Percentiles rank a stretch among this genome's conserved stretches.
phyloP scores from a whole-genome alignment of 2,888 invertebrate species.

The Priocnemis perturbator region DNA sequence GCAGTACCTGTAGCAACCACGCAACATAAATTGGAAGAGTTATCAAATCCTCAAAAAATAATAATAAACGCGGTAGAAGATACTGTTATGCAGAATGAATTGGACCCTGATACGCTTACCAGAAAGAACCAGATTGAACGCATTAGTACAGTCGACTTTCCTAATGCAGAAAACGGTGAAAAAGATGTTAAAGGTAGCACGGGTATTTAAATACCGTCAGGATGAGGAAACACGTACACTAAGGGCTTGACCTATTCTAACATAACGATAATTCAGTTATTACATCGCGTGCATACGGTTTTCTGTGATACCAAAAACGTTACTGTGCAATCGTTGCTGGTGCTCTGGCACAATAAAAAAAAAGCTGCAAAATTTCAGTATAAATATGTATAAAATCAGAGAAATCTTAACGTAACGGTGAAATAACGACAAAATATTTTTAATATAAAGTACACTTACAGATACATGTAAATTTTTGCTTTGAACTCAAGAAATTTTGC shows the following conservation, averaged over 20 bases:
- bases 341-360: conserved; percentile 46
- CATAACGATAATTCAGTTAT: conserved; percentile 40
- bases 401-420: not conserved
- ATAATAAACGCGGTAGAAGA: too few species aligned
- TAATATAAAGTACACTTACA: conserved; percentile 2
- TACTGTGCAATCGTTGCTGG: conserved; percentile 46
- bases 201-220: conserved; percentile 31
- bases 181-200: conserved; percentile 10
- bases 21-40: not conserved
- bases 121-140: too few species aligned
- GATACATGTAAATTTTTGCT: not conserved
- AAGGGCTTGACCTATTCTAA: conserved; percentile 38
- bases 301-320: conserved; percentile 64
- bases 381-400: conserved; percentile 6
- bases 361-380: conserved; percentile 21
- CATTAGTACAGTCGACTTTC: too few species aligned
- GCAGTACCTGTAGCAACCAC: conserved; percentile 5
- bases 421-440: not conserved
- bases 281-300: conserved; percentile 57
- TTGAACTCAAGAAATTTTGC: not conserved
- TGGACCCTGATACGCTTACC: too few species aligned
- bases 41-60: not conserved
- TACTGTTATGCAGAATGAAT: too few species aligned
- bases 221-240: too few species aligned
- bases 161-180: too few species aligned